Conservation (phyloP, 1,140 invertebrate species). For the Neodiprion lecontei region DNA sequence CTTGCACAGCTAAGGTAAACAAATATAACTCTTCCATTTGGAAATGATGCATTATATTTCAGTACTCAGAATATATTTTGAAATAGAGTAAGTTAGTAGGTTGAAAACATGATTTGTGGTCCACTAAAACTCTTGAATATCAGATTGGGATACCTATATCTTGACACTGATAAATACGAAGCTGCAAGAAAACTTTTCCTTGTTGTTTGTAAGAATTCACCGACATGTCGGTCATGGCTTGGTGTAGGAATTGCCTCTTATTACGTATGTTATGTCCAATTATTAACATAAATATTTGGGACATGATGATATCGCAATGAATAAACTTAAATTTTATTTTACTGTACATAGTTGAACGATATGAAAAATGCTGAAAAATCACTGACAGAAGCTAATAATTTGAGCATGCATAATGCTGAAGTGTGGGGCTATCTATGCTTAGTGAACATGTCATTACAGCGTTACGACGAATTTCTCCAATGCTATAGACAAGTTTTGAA, state of each 20-base stretch:
- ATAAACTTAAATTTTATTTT: slow-evolving; percentile 21
- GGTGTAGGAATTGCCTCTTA: slow-evolving; percentile 48
- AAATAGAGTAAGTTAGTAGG: background rate
- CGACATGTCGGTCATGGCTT: slow-evolving; percentile 48
- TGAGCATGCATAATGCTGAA: slow-evolving; percentile 46
- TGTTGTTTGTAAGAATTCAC: slow-evolving; percentile 33
- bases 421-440: slow-evolving; percentile 55
- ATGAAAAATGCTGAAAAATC: slow-evolving; percentile 47
- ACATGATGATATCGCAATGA: background rate
- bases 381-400: slow-evolving; percentile 48
- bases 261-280: slow-evolving; percentile 33
- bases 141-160: slow-evolving; percentile 41
- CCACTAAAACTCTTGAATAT: background rate
- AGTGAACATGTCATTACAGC: slow-evolving; percentile 42
- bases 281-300: background rate
- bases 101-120: background rate
- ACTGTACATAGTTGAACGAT: slow-evolving; percentile 34
- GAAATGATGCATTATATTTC: background rate
- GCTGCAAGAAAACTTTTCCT: slow-evolving; percentile 39
- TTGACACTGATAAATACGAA: slow-evolving; percentile 32
- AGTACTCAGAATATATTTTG: background rate
- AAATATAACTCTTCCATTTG: background rate
- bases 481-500: slow-evolving; percentile 45
- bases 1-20: slow-evolving; percentile 38
- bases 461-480: slow-evolving; percentile 44